phyloP scores from a whole-genome alignment of 2,113 vertebrate species.

The Cervus canadensis region DNA sequence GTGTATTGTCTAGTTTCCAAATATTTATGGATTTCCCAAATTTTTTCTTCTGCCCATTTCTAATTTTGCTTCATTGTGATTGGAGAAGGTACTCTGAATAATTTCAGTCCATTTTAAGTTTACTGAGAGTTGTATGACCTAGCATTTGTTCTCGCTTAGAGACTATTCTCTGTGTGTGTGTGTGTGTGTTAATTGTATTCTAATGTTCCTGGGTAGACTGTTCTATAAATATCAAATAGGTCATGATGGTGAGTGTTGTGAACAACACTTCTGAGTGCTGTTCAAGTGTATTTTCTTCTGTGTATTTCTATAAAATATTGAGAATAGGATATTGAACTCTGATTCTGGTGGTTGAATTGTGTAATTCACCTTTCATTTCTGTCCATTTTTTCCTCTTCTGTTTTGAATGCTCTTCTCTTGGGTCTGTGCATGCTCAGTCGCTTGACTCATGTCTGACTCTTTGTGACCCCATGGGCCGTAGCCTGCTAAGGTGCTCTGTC shows the following conservation, averaged over 20 bases:
- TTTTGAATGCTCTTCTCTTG: neutral
- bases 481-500: neutral
- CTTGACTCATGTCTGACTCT: neutral
- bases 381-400: neutral
- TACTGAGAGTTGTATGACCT: neutral
- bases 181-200: neutral
- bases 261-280: neutral
- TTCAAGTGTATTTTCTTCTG: neutral
- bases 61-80: neutral
- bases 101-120: neutral
- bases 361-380: neutral
- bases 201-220: neutral
- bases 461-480: neutral
- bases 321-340: neutral
- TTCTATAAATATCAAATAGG: neutral
- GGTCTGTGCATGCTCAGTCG: neutral
- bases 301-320: neutral
- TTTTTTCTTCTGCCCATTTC: neutral
- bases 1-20: neutral
- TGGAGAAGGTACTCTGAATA: neutral
- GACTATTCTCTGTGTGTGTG: neutral
- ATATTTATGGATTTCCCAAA: neutral
- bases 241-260: neutral
- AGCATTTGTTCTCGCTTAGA: neutral
- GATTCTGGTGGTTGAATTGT: neutral